A percentile compares a stretch with the other conserved stretches of the same genome.
Evolutionary conservation across 2,888 invertebrate species (phyloP).

Genomic region (Ennomos erosarius): DNA sequence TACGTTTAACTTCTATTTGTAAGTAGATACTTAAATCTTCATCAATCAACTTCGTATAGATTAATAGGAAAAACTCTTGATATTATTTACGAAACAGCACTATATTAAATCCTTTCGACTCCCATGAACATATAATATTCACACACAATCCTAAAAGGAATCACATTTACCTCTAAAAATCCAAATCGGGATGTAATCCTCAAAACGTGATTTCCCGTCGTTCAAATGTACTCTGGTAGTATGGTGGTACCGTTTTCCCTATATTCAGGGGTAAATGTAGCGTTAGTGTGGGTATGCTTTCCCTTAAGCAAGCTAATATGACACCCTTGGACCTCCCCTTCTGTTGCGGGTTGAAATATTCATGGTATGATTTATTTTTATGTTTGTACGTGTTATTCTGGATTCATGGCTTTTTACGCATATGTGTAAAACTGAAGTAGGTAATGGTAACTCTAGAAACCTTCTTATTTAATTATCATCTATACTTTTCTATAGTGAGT

Average conservation of each 20-base stretch:
- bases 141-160: conserved; percentile 25
- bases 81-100: conserved; percentile 6
- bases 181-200: conserved; percentile 49
- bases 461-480: too few relatives aligned
- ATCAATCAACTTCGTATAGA: too few relatives aligned
- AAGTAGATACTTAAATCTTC: too few relatives aligned
- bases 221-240: conserved; percentile 3
- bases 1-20: too few relatives aligned
- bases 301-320: conserved; percentile 50
- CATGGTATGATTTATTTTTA: conserved; percentile 27
- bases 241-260: too few relatives aligned
- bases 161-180: conserved; percentile 40
- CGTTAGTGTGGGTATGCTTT: conserved; percentile 37
- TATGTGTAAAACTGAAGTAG: not conserved
- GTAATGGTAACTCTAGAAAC: too few relatives aligned
- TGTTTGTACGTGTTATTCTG: conserved; percentile 7
- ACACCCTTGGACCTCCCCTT: conserved; percentile 33
- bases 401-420: conserved; percentile 7
- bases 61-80: too few relatives aligned
- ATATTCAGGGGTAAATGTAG: conserved; percentile 28
- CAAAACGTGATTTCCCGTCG: conserved; percentile 54
- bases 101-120: conserved; percentile 24
- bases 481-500: not conserved
- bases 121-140: conserved; percentile 22
- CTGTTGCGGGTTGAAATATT: conserved; percentile 21